Evolutionary conservation across 2,113 vertebrate species (phyloP).

Genomic region (Podocnemis expansa): DNA sequence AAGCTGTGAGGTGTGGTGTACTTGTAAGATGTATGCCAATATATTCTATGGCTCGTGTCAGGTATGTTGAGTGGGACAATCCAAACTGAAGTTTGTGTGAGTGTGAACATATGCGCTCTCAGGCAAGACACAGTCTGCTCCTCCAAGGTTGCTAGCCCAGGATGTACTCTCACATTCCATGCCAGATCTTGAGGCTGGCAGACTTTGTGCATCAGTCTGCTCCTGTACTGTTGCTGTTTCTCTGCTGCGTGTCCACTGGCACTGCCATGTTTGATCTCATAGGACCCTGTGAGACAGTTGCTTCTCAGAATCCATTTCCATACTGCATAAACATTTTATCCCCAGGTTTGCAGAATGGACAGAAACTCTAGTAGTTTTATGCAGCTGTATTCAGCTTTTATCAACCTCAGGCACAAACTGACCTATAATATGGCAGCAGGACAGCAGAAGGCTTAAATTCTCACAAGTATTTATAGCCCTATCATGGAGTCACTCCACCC

Average conservation of each 20-base stretch:
- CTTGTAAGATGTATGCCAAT: too few relatives aligned
- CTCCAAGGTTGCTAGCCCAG: background rate
- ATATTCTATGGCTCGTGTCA: accelerated
- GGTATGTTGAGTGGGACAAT: accelerated
- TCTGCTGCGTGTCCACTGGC: background rate
- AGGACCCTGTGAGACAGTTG: background rate
- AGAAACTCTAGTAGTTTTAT: background rate
- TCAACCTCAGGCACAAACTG: background rate
- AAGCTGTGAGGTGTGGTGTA: too few relatives aligned
- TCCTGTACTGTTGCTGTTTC: background rate
- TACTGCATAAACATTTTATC: background rate
- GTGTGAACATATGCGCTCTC: accelerated
- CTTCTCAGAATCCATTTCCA: background rate
- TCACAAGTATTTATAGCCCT: background rate
- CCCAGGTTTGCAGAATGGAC: background rate
- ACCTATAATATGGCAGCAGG: background rate
- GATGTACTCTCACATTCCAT: background rate
- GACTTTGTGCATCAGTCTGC: background rate
- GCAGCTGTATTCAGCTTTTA: background rate
- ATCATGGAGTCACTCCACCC: too few relatives aligned
- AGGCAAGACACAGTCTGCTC: background rate
- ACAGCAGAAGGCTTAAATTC: background rate
- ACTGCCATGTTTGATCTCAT: background rate
- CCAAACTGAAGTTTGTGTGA: background rate
- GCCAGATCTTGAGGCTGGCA: background rate